Base-by-base conservation (phyloP, 2,113 vertebrate species). In the Hemicordylus capensis region DNA sequence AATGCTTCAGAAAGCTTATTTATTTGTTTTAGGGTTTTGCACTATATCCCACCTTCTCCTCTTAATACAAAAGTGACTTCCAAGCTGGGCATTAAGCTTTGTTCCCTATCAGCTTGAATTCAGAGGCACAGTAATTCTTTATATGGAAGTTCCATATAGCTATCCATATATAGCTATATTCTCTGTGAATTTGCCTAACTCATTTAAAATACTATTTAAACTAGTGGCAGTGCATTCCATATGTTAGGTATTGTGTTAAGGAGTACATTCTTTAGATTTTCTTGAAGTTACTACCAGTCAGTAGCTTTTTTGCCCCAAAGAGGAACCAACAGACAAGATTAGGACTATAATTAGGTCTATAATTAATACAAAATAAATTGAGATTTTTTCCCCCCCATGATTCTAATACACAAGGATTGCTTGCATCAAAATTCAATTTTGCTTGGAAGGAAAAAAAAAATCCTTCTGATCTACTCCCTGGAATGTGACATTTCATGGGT, bases 401-500 rank as follows among this genome's bases (percentile, higher is more conserved):
- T 84, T 90, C 64, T 83, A 87, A 79, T 46, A 91, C 86, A 91
- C 86, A 89, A 80, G 56, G 69, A 42, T 63, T 51, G 20, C 20
- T n/a, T 31, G 89, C 89, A 90, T 93, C 91, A 91, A 89, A 94
- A 94, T 94, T 94, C 85, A 94, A 90, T 94, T 94, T 94, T 86
- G 87, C 75, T 56, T 79, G 85, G 46, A 92, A 91, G 91, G 17
- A 91, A 81, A 90, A 81, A 90, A 44, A 93, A 92, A 90, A 86
- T 89, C 91, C 94, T 91, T 94, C 94, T 94, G 90, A 95, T 94
- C 91, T 93, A 88, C 90, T 92, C 92, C 92, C 93, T 93, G 89
- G 89, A 94, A 95, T 94, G 89, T 95, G 94, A 95, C 94, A 95
- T 95, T 95, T 95, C 94, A 92, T 92, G 94, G 90, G 78, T 94